These are phyloP conservation scores for Cydia pomonella DNA, from an alignment of 1,140 invertebrate species.

Conservation along the genomic window DNA sequence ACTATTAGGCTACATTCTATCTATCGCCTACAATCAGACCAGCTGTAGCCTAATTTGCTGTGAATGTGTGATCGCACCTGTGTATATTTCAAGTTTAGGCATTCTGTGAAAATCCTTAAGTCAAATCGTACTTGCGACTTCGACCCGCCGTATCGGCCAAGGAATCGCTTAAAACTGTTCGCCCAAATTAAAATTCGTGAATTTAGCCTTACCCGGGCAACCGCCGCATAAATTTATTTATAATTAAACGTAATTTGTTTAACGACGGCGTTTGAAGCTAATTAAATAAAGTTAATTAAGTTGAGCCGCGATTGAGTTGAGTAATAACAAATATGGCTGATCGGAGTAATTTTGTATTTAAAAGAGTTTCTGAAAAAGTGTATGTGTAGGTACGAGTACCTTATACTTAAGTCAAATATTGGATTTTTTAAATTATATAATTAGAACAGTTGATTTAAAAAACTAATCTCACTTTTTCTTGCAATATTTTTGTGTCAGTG, in stretches of 20 bases:
- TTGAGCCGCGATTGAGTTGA: constrained; percentile 3
- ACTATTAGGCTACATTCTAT: too few species aligned
- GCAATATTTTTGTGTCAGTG: too few species aligned
- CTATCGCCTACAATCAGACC: too few species aligned
- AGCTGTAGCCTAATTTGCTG: too few species aligned
- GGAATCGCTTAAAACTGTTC: constrained; percentile 67
- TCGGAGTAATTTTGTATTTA: background rate
- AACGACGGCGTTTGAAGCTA: constrained; percentile 18
- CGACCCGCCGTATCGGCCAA: constrained; percentile 53
- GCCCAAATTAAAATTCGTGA: constrained; percentile 76
- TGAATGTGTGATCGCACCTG: too few species aligned
- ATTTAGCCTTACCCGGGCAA: constrained; percentile 41
- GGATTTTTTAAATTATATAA: too few species aligned
- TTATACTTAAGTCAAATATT: too few species aligned
- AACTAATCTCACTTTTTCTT: too few species aligned
- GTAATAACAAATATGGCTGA: background rate
- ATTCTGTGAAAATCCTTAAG: background rate
- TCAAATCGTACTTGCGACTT: constrained; percentile 37
- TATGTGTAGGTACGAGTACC: too few species aligned
- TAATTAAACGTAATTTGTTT: constrained; percentile 40
- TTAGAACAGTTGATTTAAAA: too few species aligned
- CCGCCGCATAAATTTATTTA: constrained; percentile 28
- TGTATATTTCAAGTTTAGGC: background rate
- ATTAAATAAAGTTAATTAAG: constrained; percentile 32
- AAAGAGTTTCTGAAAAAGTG: background rate